Conservation (phyloP, 1,140 invertebrate species). For the Nephila pilipes region DNA sequence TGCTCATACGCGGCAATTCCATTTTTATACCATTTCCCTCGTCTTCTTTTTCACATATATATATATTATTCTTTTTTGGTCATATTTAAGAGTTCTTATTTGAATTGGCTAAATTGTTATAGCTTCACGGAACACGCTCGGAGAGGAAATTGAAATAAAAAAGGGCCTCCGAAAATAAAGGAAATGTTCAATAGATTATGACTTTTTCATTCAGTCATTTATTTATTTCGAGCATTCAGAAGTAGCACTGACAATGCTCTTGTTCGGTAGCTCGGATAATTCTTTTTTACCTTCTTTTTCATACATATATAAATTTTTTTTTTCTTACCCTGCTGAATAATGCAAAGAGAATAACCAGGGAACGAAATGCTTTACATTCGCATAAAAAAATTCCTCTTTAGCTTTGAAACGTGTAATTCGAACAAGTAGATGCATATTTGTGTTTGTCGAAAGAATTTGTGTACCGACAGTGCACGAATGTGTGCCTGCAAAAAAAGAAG, state of each 20-base stretch:
- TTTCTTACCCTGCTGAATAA: conserved; percentile 52
- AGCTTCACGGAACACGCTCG: conserved; percentile 45
- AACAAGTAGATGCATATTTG: conserved; percentile 35
- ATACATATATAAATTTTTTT: not conserved
- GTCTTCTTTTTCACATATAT: conserved; percentile 15
- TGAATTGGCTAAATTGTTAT: conserved; percentile 76
- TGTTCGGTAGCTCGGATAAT: not conserved
- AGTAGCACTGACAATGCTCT: conserved; percentile 55
- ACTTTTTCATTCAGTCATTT: conserved; percentile 70
- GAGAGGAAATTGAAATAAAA: conserved; percentile 63
- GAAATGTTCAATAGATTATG: conserved; percentile 74
- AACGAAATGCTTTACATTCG: conserved; percentile 47
- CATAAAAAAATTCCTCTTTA: conserved; percentile 29
- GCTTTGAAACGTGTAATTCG: conserved; percentile 47
- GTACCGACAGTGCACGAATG: not conserved
- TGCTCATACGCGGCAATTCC: conserved; percentile 55
- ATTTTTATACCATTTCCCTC: conserved; percentile 64
- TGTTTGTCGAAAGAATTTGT: conserved; percentile 20
- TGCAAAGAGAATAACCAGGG: conserved; percentile 62
- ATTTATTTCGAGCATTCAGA: conserved; percentile 70
- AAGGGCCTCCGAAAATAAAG: conserved; percentile 33
- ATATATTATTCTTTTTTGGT: conserved; percentile 45
- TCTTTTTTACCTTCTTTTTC: conserved; percentile 35
- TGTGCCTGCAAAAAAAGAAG: not conserved
- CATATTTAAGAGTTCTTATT: conserved; percentile 74